A percentile compares a stretch with the other conserved stretches of the same genome.
These are phyloP conservation scores for Drosophila subobscura DNA, from an alignment of 1,140 invertebrate genomes.

Conservation along the genomic window DNA sequence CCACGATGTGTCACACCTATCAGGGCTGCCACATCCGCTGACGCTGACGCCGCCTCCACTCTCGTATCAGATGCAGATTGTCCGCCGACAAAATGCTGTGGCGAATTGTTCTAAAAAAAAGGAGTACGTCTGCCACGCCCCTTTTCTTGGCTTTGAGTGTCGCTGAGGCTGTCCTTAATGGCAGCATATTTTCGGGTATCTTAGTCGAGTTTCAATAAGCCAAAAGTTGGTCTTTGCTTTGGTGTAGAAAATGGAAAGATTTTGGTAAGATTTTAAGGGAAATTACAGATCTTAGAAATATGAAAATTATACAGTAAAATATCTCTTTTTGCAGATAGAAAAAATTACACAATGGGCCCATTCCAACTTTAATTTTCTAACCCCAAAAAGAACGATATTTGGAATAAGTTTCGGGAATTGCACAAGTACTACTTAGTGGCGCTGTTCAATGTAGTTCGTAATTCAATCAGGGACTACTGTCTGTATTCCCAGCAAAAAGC, in stretches of 20 bases:
- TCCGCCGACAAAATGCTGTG: slow-evolving; percentile 27
- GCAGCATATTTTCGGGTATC: slow-evolving; percentile 56
- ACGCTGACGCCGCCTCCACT: slow-evolving; percentile 23
- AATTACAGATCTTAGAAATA: not conserved
- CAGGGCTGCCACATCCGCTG: slow-evolving; percentile 21
- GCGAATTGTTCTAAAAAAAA: slow-evolving; percentile 55
- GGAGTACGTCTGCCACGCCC: slow-evolving; percentile 67
- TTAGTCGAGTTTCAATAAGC: slow-evolving; percentile 26
- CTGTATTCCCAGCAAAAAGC: too few species aligned
- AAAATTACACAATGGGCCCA: too few species aligned
- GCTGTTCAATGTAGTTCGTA: too few species aligned
- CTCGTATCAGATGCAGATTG: slow-evolving; percentile 61
- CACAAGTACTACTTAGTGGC: too few species aligned
- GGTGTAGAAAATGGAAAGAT: slow-evolving; percentile 6
- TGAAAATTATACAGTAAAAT: too few species aligned
- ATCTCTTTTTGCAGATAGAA: too few species aligned
- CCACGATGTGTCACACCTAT: slow-evolving; percentile 77
- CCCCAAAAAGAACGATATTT: too few species aligned
- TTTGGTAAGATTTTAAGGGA: not conserved
- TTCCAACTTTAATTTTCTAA: too few species aligned
- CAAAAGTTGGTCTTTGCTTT: slow-evolving; percentile 16
- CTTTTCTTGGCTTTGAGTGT: slow-evolving; percentile 6
- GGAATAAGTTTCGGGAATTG: too few species aligned
- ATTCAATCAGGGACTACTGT: too few species aligned
- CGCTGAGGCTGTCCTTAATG: slow-evolving; percentile 47